These are phyloP conservation scores for Sphecodes monilicornis DNA, from an alignment of 2,888 invertebrate genomes.

Conservation along the genomic window DNA sequence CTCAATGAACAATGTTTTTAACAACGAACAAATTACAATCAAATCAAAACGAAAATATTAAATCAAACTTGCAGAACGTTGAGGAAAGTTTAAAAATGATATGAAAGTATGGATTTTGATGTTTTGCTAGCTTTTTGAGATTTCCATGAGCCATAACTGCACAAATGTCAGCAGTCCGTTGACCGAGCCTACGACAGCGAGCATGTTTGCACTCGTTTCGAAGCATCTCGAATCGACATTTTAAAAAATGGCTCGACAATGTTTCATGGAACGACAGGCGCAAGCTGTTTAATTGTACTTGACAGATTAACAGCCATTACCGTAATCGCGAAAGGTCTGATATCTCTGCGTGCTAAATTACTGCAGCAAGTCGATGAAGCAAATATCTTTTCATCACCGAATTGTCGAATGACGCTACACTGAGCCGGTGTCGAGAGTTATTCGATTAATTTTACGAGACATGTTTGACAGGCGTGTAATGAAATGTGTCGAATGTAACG, in stretches of 20 bases:
- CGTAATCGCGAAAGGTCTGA: conserved; percentile 29
- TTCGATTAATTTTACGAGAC: conserved; percentile 54
- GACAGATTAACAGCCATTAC: conserved; percentile 47
- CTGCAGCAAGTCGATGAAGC: conserved; percentile 34
- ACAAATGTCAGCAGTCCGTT: neutral
- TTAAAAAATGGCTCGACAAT: neutral
- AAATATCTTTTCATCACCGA: conserved; percentile 38
- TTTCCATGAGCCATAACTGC: neutral
- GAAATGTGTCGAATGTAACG: conserved; percentile 18
- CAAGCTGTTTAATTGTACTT: conserved; percentile 39
- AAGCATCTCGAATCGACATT: neutral
- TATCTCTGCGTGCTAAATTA: conserved; percentile 45
- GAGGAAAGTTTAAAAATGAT: too few species aligned
- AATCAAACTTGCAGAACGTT: too few species aligned
- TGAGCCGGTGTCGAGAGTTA: conserved; percentile 27
- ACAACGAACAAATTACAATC: too few species aligned
- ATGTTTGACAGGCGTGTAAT: conserved; percentile 29
- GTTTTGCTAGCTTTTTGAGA: neutral
- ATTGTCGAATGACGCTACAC: conserved; percentile 25
- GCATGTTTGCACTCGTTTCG: neutral
- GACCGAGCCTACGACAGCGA: neutral
- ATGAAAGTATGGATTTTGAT: neutral
- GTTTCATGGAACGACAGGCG: conserved; percentile 21
- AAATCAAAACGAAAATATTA: too few species aligned
- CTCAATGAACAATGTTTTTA: too few species aligned